Evolutionary conservation across 2,888 invertebrate genomes (phyloP).

Genomic region (Drosophila rubida): DNA sequence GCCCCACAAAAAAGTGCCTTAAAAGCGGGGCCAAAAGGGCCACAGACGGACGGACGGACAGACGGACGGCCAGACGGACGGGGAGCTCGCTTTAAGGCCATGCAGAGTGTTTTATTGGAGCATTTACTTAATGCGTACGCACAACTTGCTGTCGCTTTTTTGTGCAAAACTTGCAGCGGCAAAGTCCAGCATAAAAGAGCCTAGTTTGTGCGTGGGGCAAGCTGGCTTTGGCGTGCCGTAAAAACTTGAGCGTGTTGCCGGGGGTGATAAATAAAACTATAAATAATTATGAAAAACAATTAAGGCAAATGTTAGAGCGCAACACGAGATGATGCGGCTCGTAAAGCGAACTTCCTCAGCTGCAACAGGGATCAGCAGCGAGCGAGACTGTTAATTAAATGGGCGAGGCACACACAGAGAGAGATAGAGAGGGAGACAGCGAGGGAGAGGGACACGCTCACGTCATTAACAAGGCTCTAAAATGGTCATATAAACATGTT

Average conservation of each 20-base stretch:
- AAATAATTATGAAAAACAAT: constrained; percentile 64
- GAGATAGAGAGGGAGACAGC: no score
- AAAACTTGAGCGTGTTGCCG: constrained; percentile 25
- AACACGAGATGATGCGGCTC: not conserved
- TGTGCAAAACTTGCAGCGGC: no score
- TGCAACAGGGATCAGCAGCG: constrained; percentile 9
- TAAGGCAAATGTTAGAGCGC: constrained; percentile 8
- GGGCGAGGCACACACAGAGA: not conserved
- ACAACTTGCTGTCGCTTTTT: no score
- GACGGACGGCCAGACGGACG: not conserved
- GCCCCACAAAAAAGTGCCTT: constrained; percentile 10
- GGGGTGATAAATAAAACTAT: constrained; percentile 50
- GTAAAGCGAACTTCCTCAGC: constrained; percentile 2
- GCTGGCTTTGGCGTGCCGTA: constrained; percentile 8
- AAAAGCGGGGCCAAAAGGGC: not conserved
- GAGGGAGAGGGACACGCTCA: not conserved
- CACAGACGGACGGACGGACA: not conserved
- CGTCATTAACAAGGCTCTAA: constrained; percentile 30
- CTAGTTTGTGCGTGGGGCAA: no score
- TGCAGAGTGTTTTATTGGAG: not conserved
- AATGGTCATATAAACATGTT: constrained; percentile 48
- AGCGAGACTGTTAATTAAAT: constrained; percentile 22
- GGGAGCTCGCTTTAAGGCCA: not conserved
- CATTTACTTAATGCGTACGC: not conserved
- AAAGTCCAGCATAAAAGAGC: no score